Percentiles rank a stretch among this genome's conserved stretches.
These are phyloP conservation scores for Nesoenas mayeri DNA, from an alignment of 2,113 vertebrate genomes.

Conservation along the genomic window DNA sequence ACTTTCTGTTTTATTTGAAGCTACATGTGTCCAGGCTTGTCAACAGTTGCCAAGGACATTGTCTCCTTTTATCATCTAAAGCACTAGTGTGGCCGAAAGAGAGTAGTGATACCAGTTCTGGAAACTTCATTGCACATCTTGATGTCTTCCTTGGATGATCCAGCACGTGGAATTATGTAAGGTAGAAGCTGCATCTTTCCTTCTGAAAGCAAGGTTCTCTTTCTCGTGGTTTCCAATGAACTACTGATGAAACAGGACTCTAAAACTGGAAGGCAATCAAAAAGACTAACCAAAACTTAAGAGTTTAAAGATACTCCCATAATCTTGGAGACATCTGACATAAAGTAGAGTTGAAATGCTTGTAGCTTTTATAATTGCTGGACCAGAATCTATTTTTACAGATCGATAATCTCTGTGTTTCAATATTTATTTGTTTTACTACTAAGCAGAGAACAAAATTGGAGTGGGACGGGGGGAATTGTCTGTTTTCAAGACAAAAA, in stretches of 20 bases:
- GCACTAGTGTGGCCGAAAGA: background rate
- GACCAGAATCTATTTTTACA: background rate
- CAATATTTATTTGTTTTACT: background rate
- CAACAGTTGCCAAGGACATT: background rate
- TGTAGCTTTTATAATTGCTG: background rate
- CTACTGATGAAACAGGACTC: background rate
- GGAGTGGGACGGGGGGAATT: background rate
- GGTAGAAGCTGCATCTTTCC: background rate
- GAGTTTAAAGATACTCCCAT: background rate
- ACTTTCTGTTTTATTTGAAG: background rate
- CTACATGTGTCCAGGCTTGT: background rate
- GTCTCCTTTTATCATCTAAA: background rate
- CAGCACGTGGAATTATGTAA: background rate
- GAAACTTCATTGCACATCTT: background rate
- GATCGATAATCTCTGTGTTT: background rate
- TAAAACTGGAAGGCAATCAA: background rate
- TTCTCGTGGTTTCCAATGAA: background rate
- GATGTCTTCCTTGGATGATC: background rate
- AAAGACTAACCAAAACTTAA: background rate
- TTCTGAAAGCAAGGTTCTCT: background rate
- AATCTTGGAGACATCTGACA: background rate
- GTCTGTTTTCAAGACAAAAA: constrained; percentile 31
- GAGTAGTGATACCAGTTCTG: background rate
- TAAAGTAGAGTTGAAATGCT: background rate
- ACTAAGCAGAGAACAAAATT: constrained; percentile 1